Conservation (phyloP, 2,113 vertebrate species). For the Dunckerocampus dactyliophorus region DNA sequence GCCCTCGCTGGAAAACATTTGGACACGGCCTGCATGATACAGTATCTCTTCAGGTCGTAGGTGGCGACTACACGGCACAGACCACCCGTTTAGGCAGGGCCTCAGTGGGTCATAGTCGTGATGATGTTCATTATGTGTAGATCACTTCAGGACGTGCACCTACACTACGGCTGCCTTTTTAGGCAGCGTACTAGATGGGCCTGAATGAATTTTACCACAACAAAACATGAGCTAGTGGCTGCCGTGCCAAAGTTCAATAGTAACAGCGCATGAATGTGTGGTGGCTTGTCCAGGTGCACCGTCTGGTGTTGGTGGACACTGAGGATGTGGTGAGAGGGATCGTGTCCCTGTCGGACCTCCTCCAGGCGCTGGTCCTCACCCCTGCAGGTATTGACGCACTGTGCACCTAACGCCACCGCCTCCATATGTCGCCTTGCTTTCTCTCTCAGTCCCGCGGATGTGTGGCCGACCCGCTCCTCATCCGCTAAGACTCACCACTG, state of each 20-base stretch:
- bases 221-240: background rate
- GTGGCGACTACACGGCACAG: no score
- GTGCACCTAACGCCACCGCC: constrained; percentile 72
- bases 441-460: constrained; percentile 5
- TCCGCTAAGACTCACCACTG: constrained; percentile 20
- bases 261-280: background rate
- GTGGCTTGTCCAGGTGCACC: constrained; percentile 77
- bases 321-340: constrained; percentile 83
- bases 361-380: constrained; percentile 91
- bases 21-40: no score
- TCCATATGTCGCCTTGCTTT: constrained; percentile 13
- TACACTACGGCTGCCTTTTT: no score
- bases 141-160: no score
- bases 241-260: background rate
- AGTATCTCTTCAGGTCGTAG: no score
- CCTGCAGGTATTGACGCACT: constrained; percentile 95
- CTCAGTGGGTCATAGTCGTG: no score
- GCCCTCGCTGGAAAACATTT: no score
- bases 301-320: constrained; percentile 88
- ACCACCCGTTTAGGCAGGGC: no score
- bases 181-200: background rate
- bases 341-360: constrained; percentile 93
- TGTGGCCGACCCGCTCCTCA: constrained; percentile 5
- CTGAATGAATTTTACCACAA: background rate
- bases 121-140: no score